Percentiles rank a stretch among this genome's conserved stretches.
phyloP scores from a whole-genome alignment of 2,113 vertebrate genomes.

The Puntigrus tetrazona region DNA sequence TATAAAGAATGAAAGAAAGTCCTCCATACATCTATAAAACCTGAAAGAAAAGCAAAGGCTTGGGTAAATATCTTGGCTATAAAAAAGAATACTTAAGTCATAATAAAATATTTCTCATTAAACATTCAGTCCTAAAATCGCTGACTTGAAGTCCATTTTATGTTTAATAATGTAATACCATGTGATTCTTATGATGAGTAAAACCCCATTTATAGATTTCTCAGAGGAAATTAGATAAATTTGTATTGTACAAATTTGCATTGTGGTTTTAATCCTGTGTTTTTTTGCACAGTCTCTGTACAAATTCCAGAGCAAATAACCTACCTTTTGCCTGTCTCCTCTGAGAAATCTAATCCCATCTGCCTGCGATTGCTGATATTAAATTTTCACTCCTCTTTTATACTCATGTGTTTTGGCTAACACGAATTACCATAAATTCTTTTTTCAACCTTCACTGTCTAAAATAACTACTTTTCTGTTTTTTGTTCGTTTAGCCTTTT shows the following conservation, averaged over 20 bases:
- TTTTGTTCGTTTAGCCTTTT: background rate
- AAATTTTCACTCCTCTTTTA: background rate
- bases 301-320: background rate
- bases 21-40: too few relatives aligned
- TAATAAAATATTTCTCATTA: background rate
- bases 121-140: background rate
- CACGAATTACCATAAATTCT: background rate
- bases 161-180: background rate
- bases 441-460: background rate
- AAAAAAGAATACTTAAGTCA: too few relatives aligned
- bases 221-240: background rate
- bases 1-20: too few relatives aligned
- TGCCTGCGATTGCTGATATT: background rate
- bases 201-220: background rate
- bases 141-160: background rate
- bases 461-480: background rate
- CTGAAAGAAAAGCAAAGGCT: too few relatives aligned
- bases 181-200: background rate
- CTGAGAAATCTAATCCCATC: background rate
- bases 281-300: background rate
- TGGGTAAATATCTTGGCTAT: too few relatives aligned
- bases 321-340: background rate
- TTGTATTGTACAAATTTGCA: background rate
- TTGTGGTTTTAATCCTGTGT: background rate
- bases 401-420: background rate